phyloP scores from a whole-genome alignment of 2,888 invertebrate genomes.

The Elegia similella region DNA sequence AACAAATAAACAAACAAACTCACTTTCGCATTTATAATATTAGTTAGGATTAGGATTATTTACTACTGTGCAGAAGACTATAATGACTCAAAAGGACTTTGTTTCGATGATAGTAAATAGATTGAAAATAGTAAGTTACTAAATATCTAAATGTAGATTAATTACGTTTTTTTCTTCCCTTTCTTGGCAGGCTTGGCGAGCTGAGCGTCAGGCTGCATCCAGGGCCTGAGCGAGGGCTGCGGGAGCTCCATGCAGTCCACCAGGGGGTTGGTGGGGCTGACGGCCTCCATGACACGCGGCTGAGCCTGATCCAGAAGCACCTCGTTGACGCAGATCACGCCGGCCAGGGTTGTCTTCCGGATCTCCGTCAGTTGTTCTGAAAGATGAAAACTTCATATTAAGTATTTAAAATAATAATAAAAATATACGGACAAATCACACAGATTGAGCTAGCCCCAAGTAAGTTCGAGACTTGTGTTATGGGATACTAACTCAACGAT shows the following conservation, averaged over 20 bases:
- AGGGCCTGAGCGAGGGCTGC: slow-evolving; percentile 78
- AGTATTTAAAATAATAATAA: background rate
- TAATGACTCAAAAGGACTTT: too few relatives aligned
- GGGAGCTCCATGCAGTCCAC: slow-evolving; percentile 84
- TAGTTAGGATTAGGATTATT: too few relatives aligned
- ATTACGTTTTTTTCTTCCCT: slow-evolving; percentile 7
- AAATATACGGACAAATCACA: background rate
- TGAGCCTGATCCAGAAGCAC: slow-evolving; percentile 84
- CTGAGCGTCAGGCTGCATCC: slow-evolving; percentile 62
- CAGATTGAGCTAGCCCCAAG: too few relatives aligned
- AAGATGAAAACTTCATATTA: slow-evolving; percentile 21
- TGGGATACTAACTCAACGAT: too few relatives aligned
- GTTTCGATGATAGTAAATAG: too few relatives aligned
- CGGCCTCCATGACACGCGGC: slow-evolving; percentile 86
- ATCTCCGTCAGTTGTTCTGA: slow-evolving; percentile 90
- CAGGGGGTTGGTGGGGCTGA: slow-evolving; percentile 81
- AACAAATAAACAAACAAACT: too few relatives aligned
- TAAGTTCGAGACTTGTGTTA: too few relatives aligned
- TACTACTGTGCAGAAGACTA: too few relatives aligned
- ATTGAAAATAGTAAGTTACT: background rate
- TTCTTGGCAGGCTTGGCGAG: background rate
- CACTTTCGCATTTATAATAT: too few relatives aligned
- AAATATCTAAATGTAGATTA: background rate
- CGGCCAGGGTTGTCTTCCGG: slow-evolving; percentile 87
- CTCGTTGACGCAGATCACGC: slow-evolving; percentile 89